These are phyloP conservation scores for Philereme transversata DNA, from an alignment of 2,888 invertebrate genomes.

Conservation along the genomic window DNA sequence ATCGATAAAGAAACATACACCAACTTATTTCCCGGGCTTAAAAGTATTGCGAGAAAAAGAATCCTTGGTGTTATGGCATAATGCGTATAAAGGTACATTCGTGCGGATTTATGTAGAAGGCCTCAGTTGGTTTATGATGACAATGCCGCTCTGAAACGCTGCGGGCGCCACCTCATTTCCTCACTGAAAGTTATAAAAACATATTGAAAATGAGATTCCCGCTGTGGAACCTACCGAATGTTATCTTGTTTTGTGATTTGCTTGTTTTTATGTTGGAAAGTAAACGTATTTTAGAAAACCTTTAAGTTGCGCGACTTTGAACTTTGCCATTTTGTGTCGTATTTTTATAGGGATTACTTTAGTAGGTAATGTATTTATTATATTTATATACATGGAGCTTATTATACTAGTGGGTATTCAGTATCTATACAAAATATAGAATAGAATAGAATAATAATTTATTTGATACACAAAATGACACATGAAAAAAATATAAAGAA, in stretches of 20 bases:
- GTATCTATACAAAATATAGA: no score
- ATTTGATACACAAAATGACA: no score
- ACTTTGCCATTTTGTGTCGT: conserved; percentile 40
- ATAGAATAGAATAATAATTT: no score
- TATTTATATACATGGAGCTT: no score
- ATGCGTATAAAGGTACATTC: conserved; percentile 82
- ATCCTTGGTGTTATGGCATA: conserved; percentile 74
- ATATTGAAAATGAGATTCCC: conserved; percentile 84
- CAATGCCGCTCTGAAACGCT: conserved; percentile 73
- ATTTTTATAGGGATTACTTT: neutral
- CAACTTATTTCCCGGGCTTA: conserved; percentile 67
- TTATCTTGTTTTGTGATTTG: conserved; percentile 82
- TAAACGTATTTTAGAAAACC: conserved; percentile 69
- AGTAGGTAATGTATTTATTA: no score
- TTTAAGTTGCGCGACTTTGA: conserved; percentile 49
- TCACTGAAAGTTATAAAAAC: conserved; percentile 83
- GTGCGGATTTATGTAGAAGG: conserved; percentile 80
- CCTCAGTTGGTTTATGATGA: conserved; percentile 81
- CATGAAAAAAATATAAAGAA: no score
- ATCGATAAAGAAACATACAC: conserved; percentile 55
- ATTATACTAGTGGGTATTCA: no score
- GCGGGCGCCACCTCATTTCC: conserved; percentile 81
- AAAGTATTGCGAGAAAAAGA: conserved; percentile 67
- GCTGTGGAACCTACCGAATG: conserved; percentile 73
- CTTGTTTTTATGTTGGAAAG: conserved; percentile 74